Conservation (phyloP, 2,797 vertebrate genomes). For the Epinephelus malabaricus region DNA sequence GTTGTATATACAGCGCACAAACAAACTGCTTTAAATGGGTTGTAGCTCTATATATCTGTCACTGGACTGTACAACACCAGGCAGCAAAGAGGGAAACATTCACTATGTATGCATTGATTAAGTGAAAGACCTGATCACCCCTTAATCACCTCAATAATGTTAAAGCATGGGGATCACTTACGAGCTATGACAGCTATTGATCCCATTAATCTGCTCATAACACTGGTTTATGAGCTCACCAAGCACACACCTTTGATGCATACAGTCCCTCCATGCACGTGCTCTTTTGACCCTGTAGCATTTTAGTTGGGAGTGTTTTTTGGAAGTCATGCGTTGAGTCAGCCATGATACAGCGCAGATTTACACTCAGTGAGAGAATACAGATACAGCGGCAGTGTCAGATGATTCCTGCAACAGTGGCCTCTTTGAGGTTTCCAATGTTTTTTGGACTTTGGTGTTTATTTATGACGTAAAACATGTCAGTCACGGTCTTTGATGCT, state of each 20-base stretch:
- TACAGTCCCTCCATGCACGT: neutral
- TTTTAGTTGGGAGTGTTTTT: neutral
- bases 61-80: neutral
- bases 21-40: slow-evolving; percentile 35
- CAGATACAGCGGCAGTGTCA: slow-evolving; percentile 9
- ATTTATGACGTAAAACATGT: slow-evolving; percentile 5
- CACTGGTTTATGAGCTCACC: slow-evolving; percentile 47
- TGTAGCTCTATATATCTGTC: slow-evolving; percentile 1
- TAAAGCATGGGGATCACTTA: slow-evolving; percentile 27
- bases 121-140: slow-evolving; percentile 10
- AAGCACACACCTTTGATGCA: neutral
- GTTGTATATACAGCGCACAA: slow-evolving; percentile 31
- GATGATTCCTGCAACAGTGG: slow-evolving; percentile 1
- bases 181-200: slow-evolving; percentile 56
- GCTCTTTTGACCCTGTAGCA: neutral
- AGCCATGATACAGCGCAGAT: neutral
- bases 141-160: slow-evolving; percentile 12
- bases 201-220: slow-evolving; percentile 62
- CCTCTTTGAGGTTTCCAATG: slow-evolving; percentile 28
- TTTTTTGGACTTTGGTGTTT: slow-evolving; percentile 67
- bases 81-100: neutral
- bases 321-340: neutral
- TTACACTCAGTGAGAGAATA: neutral
- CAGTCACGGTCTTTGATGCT: neutral
- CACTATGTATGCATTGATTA: slow-evolving; percentile 1